These are phyloP conservation scores for Actinopyga echinites DNA, from an alignment of 53 echinoderm and acorn worm species.

Conservation along the genomic window DNA sequence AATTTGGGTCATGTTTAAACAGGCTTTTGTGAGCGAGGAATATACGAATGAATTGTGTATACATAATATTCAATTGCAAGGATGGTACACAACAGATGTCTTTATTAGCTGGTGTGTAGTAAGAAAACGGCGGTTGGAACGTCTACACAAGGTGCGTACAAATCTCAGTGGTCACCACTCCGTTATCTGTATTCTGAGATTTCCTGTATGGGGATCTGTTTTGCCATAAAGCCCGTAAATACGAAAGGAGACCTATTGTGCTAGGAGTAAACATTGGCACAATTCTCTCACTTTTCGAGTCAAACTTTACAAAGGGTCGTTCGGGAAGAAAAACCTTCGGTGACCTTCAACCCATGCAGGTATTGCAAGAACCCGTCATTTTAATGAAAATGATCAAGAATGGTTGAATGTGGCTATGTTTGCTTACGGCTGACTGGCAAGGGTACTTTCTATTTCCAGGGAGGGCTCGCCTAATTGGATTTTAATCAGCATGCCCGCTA, in stretches of 20 bases:
- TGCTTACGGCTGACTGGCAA: constrained; percentile 12
- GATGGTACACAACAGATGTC: too few relatives aligned
- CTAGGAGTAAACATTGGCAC: constrained; percentile 4
- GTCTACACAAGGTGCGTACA: too few relatives aligned
- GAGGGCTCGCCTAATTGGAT: too few relatives aligned
- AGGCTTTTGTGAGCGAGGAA: constrained; percentile 7
- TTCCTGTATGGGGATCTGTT: not conserved
- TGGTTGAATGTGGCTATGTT: not conserved
- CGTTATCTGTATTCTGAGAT: too few relatives aligned
- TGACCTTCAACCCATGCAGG: not conserved
- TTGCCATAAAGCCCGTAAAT: not conserved
- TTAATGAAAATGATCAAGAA: not conserved
- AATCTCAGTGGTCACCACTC: too few relatives aligned
- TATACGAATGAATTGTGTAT: constrained; percentile 12
- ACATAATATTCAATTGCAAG: constrained; percentile 30
- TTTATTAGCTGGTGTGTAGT: too few relatives aligned
- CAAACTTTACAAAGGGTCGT: not conserved
- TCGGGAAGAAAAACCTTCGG: not conserved
- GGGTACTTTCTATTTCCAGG: not conserved
- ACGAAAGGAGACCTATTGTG: not conserved
- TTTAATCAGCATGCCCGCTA: too few relatives aligned
- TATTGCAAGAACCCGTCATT: not conserved
- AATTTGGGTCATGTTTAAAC: constrained; percentile 43
- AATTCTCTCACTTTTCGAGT: not conserved
- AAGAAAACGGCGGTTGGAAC: too few relatives aligned